Percentiles rank a stretch among this genome's conserved stretches.
Evolutionary conservation across 2,113 vertebrate species (phyloP).

Genomic region (Mormyrus iriodes): DNA sequence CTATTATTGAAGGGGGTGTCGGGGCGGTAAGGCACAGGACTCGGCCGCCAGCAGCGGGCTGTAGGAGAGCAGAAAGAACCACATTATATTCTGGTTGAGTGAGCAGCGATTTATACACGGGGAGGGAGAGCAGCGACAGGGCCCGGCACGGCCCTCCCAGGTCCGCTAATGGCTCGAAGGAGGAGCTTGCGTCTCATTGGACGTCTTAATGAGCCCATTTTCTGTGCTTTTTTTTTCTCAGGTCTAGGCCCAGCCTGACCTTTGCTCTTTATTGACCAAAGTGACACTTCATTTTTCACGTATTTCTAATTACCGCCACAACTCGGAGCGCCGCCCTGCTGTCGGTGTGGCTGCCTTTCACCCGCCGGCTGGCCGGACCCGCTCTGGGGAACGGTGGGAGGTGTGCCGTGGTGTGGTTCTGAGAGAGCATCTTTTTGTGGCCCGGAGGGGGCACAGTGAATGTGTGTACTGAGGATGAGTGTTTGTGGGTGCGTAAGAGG

Average conservation of each 20-base stretch:
- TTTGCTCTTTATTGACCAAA: slow-evolving; percentile 80
- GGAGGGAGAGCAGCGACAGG: slow-evolving; percentile 64
- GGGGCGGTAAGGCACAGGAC: slow-evolving; percentile 66
- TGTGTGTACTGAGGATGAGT: neutral
- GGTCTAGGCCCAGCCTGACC: slow-evolving; percentile 72
- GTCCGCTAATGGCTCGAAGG: slow-evolving; percentile 71
- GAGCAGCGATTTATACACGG: slow-evolving; percentile 68
- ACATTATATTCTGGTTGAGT: slow-evolving; percentile 68
- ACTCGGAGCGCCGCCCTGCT: neutral
- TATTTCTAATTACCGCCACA: slow-evolving; percentile 74
- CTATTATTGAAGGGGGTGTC: slow-evolving; percentile 76
- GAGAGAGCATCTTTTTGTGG: neutral
- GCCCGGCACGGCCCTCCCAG: slow-evolving; percentile 53
- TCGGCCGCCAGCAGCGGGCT: slow-evolving; percentile 59
- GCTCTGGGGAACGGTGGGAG: neutral
- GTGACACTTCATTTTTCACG: slow-evolving; percentile 86
- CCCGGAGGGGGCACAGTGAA: neutral
- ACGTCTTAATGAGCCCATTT: slow-evolving; percentile 78
- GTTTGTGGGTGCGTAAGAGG: neutral
- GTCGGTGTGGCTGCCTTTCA: neutral
- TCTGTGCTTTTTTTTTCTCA: slow-evolving; percentile 50
- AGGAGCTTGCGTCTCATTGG: slow-evolving; percentile 63
- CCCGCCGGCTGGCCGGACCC: neutral
- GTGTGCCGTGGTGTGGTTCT: neutral
- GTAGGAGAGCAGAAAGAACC: slow-evolving; percentile 48